Conservation (phyloP, 2,113 vertebrate genomes). For the Artemisiospiza belli region DNA sequence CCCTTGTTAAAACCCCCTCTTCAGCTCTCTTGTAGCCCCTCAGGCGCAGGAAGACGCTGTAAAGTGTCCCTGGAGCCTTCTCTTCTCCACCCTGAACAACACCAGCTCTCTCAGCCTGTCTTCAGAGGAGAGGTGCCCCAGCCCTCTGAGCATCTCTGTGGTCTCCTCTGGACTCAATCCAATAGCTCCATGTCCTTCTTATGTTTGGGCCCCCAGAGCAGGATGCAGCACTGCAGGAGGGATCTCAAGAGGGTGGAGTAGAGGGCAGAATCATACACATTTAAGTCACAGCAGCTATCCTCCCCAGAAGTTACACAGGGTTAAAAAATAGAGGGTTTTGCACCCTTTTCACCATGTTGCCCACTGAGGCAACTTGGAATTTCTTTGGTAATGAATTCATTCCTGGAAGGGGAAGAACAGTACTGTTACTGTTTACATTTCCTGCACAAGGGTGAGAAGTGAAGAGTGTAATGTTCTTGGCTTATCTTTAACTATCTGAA, state of each 20-base stretch:
- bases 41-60: background rate
- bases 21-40: background rate
- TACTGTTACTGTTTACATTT: background rate
- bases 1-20: background rate
- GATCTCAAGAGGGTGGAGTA: background rate
- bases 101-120: background rate
- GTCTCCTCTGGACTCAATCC: background rate
- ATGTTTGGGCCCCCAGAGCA: background rate
- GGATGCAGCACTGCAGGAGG: background rate
- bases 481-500: background rate
- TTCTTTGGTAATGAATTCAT: background rate
- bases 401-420: background rate
- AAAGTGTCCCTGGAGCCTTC: background rate
- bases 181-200: background rate
- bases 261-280: accelerated
- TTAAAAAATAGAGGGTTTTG: background rate
- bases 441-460: background rate
- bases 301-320: background rate
- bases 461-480: background rate
- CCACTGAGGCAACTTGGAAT: background rate
- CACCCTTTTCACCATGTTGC: background rate
- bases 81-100: background rate
- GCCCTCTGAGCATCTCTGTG: background rate
- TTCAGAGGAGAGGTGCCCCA: background rate
- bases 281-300: background rate